phyloP scores from a whole-genome alignment of 2,888 invertebrate genomes.

The Chrysomela aeneicollis region DNA sequence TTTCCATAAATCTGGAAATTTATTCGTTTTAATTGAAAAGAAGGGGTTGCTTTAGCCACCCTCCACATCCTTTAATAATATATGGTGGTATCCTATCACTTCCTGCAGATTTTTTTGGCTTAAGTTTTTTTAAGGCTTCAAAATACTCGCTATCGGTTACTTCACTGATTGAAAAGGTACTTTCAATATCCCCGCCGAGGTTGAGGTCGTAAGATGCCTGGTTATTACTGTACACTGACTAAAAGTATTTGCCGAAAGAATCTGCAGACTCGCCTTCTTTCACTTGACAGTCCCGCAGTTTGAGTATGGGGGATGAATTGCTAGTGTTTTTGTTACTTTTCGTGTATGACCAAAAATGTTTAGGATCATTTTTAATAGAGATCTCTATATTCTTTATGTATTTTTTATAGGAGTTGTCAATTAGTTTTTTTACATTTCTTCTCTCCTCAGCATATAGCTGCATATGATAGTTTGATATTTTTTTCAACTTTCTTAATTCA shows the following conservation, averaged over 20 bases:
- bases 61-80: constrained; percentile 7
- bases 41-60: background rate
- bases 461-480: background rate
- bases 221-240: background rate
- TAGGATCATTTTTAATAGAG: constrained; percentile 4
- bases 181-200: constrained; percentile 1
- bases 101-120: background rate
- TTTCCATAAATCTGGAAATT: constrained; percentile 3
- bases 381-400: constrained; percentile 1
- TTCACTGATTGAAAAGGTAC: constrained; percentile 3
- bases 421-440: background rate
- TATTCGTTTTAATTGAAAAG: background rate
- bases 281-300: background rate
- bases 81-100: constrained; percentile 1
- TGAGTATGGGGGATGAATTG: background rate
- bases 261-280: constrained; percentile 7
- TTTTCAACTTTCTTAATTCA: background rate
- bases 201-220: too few species aligned
- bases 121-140: background rate
- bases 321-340: background rate
- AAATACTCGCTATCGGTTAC: constrained; percentile 5
- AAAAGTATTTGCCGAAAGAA: constrained; percentile 9
- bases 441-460: too few species aligned
- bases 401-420: background rate
- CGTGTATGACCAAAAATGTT: constrained; percentile 7